Conservation (phyloP, 1,140 invertebrate species). For the Parapsyche elsis region DNA sequence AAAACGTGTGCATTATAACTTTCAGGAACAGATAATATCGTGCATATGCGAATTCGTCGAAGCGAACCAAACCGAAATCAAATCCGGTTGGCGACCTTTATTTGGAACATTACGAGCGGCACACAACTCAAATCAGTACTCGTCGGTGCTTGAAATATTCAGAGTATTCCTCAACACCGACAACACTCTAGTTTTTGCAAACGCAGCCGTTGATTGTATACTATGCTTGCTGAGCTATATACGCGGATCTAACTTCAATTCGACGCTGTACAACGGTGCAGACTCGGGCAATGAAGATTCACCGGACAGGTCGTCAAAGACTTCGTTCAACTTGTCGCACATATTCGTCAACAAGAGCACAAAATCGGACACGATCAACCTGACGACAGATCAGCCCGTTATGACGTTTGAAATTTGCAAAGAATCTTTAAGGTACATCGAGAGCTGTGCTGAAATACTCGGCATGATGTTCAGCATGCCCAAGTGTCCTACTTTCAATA, state of each 20-base stretch:
- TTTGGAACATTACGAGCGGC: constrained; percentile 91
- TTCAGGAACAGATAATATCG: constrained; percentile 87
- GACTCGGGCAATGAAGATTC: constrained; percentile 57
- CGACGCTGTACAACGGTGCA: constrained; percentile 58
- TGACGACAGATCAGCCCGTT: constrained; percentile 58
- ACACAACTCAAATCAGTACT: constrained; percentile 74
- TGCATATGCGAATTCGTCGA: constrained; percentile 96
- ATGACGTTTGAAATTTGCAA: constrained; percentile 79
- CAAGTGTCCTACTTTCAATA: constrained; percentile 91
- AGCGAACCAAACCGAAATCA: constrained; percentile 89
- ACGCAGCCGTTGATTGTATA: constrained; percentile 93
- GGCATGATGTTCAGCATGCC: constrained; percentile 95
- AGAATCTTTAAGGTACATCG: constrained; percentile 86
- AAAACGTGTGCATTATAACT: no score
- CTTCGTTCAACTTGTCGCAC: constrained; percentile 45
- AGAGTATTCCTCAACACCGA: constrained; percentile 92
- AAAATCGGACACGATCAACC: constrained; percentile 33
- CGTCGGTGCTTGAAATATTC: constrained; percentile 91
- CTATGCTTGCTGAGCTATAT: constrained; percentile 82
- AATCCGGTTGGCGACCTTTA: constrained; percentile 92
- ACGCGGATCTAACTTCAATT: constrained; percentile 66
- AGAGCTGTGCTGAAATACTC: constrained; percentile 86
- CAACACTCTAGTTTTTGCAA: constrained; percentile 92
- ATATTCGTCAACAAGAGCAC: constrained; percentile 46
- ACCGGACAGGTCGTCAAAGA: constrained; percentile 52